Percentiles rank a stretch among this genome's conserved stretches.
phyloP scores from a whole-genome alignment of 2,797 vertebrate genomes.

The Atherinosoma microstoma region DNA sequence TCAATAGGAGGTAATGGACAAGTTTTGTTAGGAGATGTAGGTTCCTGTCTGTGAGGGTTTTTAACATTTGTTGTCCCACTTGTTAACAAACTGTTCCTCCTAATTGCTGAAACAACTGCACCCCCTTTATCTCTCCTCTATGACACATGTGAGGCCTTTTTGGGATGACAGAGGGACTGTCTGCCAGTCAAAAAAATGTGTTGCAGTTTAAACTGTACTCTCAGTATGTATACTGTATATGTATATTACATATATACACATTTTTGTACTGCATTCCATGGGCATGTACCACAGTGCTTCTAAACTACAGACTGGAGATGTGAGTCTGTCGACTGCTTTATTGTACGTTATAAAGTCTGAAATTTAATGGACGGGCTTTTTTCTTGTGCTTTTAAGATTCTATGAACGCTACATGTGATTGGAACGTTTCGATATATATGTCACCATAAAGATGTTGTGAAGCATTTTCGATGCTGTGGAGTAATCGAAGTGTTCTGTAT shows the following conservation, averaged over 20 bases:
- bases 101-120: constrained; percentile 64
- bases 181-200: constrained; percentile 57
- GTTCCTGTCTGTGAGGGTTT: constrained; percentile 45
- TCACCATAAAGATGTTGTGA: constrained; percentile 68
- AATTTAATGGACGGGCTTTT: constrained; percentile 53
- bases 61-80: constrained; percentile 39
- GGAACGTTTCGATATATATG: constrained; percentile 59
- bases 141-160: constrained; percentile 57
- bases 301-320: constrained; percentile 43
- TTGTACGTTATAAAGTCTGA: constrained; percentile 58
- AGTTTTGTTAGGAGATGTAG: constrained; percentile 33
- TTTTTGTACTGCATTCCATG: constrained; percentile 77
- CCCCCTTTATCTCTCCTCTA: constrained; percentile 37
- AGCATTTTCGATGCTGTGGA: constrained; percentile 62
- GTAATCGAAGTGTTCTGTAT: constrained; percentile 65
- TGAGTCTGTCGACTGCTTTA: constrained; percentile 56
- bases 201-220: constrained; percentile 57
- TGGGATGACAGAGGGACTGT: constrained; percentile 44
- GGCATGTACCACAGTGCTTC: constrained; percentile 75
- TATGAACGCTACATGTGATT: constrained; percentile 60
- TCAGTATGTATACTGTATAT: constrained; percentile 49
- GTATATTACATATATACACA: constrained; percentile 58
- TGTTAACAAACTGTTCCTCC: constrained; percentile 40
- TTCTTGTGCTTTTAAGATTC: constrained; percentile 54
- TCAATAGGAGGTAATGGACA: constrained; percentile 47